phyloP scores from a whole-genome alignment of 2,888 invertebrate genomes.

The Scelioninae gen. 1 region DNA sequence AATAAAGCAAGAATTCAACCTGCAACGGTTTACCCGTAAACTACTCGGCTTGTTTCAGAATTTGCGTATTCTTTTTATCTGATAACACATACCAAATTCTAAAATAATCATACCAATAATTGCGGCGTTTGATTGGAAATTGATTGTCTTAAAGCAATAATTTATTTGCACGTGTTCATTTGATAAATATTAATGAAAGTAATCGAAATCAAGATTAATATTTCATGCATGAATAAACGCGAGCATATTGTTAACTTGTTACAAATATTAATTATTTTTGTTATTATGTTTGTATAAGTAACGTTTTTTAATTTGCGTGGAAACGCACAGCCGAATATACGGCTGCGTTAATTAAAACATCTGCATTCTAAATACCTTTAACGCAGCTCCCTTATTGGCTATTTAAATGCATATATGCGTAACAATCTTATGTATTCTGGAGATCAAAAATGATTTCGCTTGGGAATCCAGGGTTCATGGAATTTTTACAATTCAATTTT shows the following conservation, averaged over 20 bases:
- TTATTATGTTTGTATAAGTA: too few relatives aligned
- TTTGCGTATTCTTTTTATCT: constrained; percentile 31
- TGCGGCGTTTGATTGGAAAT: constrained; percentile 35
- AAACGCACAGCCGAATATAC: too few relatives aligned
- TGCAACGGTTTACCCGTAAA: constrained; percentile 26
- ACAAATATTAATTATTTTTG: too few relatives aligned
- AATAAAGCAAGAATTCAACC: constrained; percentile 48
- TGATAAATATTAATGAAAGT: constrained; percentile 38
- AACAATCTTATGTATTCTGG: constrained; percentile 28
- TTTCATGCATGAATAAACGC: constrained; percentile 13
- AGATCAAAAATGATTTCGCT: constrained; percentile 35
- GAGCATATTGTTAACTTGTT: neutral
- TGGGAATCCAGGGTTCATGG: constrained; percentile 14
- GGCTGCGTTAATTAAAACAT: constrained; percentile 20
- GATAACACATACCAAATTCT: too few relatives aligned
- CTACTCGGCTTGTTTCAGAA: constrained; percentile 42
- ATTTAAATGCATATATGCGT: constrained; percentile 52
- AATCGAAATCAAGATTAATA: constrained; percentile 7
- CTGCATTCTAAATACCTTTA: constrained; percentile 30
- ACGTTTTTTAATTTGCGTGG: too few relatives aligned
- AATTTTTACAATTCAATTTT: constrained; percentile 46
- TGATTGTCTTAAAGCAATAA: constrained; percentile 27
- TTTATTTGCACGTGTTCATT: too few relatives aligned
- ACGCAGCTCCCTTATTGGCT: constrained; percentile 29
- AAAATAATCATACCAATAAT: constrained; percentile 5